These are phyloP conservation scores for Chaetogeoica ovagalla DNA, from an alignment of 2,888 invertebrate species.

Conservation along the genomic window DNA sequence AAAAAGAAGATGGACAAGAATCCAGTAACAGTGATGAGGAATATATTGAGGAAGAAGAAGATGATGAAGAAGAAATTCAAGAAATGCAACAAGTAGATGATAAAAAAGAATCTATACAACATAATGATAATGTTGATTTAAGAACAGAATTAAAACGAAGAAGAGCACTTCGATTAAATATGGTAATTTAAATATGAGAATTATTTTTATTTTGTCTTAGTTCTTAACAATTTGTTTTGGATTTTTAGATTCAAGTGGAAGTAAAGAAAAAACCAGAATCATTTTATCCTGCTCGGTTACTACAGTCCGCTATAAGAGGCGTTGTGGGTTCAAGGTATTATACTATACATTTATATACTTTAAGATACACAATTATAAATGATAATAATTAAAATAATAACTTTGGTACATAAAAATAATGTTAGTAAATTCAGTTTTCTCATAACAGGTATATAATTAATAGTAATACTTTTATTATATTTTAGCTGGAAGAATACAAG, in stretches of 20 bases:
- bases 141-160: constrained; percentile 50
- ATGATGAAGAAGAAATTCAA: background rate
- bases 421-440: too few species aligned
- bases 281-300: constrained; percentile 47
- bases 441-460: too few species aligned
- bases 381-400: background rate
- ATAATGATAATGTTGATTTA: constrained; percentile 35
- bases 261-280: constrained; percentile 48
- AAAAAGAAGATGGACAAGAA: constrained; percentile 42
- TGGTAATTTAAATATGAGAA: constrained; percentile 6
- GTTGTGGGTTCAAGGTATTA: constrained; percentile 49
- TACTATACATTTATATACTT: background rate
- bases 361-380: background rate
- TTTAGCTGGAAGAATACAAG: too few species aligned
- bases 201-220: background rate
- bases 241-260: constrained; percentile 44
- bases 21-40: constrained; percentile 14
- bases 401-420: too few species aligned
- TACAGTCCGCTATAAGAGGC: constrained; percentile 50
- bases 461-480: too few species aligned
- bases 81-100: constrained; percentile 4
- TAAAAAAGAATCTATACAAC: constrained; percentile 26
- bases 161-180: constrained; percentile 43
- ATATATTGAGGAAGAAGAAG: constrained; percentile 28
- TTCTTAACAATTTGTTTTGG: background rate